Percentiles rank a stretch among this genome's conserved stretches.
Evolutionary conservation across 2,888 invertebrate species (phyloP).

Genomic region (Conus canariensis): DNA sequence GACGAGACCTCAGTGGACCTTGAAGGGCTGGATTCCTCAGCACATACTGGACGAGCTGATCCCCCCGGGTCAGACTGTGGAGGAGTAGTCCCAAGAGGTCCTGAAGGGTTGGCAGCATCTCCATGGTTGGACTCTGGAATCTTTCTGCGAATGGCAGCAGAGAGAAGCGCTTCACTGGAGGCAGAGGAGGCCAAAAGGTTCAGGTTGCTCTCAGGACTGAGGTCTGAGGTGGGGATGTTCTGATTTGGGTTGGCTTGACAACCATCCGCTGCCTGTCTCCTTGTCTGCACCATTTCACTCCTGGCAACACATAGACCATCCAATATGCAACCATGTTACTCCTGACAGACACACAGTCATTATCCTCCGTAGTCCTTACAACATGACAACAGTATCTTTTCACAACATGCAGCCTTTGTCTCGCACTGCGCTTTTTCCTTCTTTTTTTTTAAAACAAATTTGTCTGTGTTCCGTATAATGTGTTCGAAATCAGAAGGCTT

Average conservation of each 20-base stretch:
- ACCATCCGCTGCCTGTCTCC: conserved; percentile 17
- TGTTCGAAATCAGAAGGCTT: no score
- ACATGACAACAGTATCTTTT: no score
- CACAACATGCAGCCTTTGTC: no score
- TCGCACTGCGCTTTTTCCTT: no score
- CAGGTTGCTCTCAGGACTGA: conserved; percentile 7
- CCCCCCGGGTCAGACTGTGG: background rate
- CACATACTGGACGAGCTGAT: no score
- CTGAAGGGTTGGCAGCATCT: background rate
- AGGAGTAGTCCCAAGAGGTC: background rate
- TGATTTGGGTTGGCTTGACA: background rate
- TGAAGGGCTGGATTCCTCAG: no score
- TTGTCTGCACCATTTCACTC: background rate
- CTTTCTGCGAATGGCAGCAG: background rate
- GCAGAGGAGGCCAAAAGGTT: conserved; percentile 24
- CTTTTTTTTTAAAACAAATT: no score
- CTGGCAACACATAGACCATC: background rate
- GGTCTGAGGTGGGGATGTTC: background rate
- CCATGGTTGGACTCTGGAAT: background rate
- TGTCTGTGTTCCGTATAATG: no score
- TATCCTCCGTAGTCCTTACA: no score
- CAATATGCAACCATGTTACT: no score
- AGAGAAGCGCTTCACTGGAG: conserved; percentile 1
- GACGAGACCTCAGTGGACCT: no score
- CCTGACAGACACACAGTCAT: no score